Conservation (phyloP, 92 coral and sea anemone genomes). For the Porites divaricata region DNA sequence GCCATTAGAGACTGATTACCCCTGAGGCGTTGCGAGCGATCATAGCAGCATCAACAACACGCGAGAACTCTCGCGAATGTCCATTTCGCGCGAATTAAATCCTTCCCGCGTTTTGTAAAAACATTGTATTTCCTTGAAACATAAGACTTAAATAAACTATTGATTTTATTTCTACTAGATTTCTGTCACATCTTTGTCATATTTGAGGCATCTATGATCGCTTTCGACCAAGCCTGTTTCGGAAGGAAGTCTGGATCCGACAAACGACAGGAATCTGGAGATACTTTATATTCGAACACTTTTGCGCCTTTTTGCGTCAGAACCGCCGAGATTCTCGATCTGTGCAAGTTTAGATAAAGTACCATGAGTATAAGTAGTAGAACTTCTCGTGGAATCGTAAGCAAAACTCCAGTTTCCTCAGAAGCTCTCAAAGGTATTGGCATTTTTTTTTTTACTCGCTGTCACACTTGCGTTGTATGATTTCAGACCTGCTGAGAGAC, state of each 20-base stretch:
- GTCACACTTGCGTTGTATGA: not conserved
- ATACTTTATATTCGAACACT: conserved; percentile 5
- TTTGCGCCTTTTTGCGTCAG: conserved; percentile 5
- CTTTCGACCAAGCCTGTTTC: conserved; percentile 31
- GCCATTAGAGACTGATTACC: conserved; percentile 83
- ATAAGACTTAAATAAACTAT: not conserved
- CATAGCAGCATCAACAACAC: conserved; percentile 18
- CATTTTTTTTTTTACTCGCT: not conserved
- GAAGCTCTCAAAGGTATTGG: conserved; percentile 29
- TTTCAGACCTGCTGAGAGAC: not conserved
- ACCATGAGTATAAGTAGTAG: conserved; percentile 23
- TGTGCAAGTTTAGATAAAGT: not conserved
- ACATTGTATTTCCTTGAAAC: not conserved
- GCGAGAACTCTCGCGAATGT: conserved; percentile 42
- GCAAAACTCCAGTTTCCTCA: not conserved
- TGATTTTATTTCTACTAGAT: not conserved
- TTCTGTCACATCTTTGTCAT: conserved; percentile 14
- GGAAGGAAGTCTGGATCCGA: conserved; percentile 46
- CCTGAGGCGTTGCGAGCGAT: conserved; percentile 66
- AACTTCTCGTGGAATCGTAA: not conserved
- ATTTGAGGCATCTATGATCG: not conserved
- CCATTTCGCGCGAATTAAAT: conserved; percentile 54
- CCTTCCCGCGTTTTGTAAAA: not conserved
- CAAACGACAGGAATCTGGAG: not conserved
- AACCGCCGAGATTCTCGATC: not conserved